Base-by-base conservation (phyloP, 2,113 vertebrate species). In the Charadrius vociferus region DNA sequence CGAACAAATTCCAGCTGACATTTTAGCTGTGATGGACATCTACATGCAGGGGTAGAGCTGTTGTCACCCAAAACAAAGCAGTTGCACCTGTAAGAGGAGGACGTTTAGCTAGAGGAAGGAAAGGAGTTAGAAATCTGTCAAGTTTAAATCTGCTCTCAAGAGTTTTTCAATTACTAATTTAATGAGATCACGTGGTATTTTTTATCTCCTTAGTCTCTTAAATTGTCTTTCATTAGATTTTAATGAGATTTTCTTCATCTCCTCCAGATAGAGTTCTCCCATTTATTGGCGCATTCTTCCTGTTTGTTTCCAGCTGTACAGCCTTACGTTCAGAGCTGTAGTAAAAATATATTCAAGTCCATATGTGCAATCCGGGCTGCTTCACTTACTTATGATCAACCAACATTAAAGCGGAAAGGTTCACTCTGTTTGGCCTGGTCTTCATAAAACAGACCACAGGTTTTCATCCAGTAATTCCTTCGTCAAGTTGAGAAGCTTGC, bases 171-270 rank as follows among this genome's bases (percentile, higher is more conserved):
- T 74, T 84, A 56, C 23, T 86, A 59, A 80, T 79, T 92, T 85
- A 90, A 77, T n/a, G 66, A 84, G 73, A 91, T 92, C 39, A 34
- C n/a, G 26, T 39, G 23, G 15, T 50, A 14, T 55, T 92, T 93
- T 95, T 88, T 75, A 78, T 88, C 59, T 83, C 23, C 63, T 93
- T 86, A 56, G 39, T 83, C 86, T 82, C 61, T 78, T 85, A 88
- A 71, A 86, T 82, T 88, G 50, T 88, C 74, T 86, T 88, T 96
- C 63, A 86, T 90, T 90, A 78, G 72, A 67, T 92, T 91, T 92
- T 71, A 89, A 92, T 91, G 71, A 87, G n/a, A 67, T 43, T 62
- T 90, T 94, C 83, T 77, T 81, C 50, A 32, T 63, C 50, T 94
- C 36, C 55, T 83, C 55, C 80, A 73, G 14, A 65, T 22, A 72